A percentile compares a stretch with the other conserved stretches of the same genome.
These are phyloP conservation scores for Petroica traversi DNA, from an alignment of 2,113 vertebrate genomes.

Conservation along the genomic window DNA sequence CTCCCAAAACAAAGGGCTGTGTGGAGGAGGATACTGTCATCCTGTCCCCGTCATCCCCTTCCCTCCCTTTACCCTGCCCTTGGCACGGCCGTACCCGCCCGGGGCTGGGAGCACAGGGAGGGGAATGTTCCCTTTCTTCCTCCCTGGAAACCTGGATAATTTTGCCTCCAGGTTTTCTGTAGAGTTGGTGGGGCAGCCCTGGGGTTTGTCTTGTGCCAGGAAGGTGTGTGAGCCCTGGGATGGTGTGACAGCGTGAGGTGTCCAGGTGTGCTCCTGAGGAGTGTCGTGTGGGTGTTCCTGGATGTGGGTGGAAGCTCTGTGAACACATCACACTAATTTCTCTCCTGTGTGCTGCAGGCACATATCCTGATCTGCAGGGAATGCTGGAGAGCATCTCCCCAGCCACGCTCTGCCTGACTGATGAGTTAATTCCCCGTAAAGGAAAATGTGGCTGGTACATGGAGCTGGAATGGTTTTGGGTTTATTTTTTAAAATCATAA, in stretches of 20 bases:
- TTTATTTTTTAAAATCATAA: not conserved
- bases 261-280: fast-evolving
- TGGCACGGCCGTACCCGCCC: fast-evolving
- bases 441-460: fast-evolving
- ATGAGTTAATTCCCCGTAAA: fast-evolving
- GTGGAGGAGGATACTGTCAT: not conserved
- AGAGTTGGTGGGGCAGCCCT: not conserved
- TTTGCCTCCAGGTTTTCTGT: not conserved
- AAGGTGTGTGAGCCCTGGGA: not conserved
- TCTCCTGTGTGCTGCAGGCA: not conserved
- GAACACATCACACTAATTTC: fast-evolving
- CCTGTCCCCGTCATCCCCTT: not conserved
- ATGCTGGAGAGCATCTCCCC: not conserved
- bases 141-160: not conserved
- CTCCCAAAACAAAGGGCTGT: not conserved
- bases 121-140: not conserved
- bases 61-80: not conserved
- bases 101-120: not conserved
- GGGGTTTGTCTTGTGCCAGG: not conserved
- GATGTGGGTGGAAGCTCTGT: not conserved
- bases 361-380: not conserved
- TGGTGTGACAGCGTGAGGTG: fast-evolving
- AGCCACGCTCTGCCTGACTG: fast-evolving
- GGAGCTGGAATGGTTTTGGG: not conserved
- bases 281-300: not conserved